Conservation (phyloP, 2,888 invertebrate species). For the Miltochrista miniata region DNA sequence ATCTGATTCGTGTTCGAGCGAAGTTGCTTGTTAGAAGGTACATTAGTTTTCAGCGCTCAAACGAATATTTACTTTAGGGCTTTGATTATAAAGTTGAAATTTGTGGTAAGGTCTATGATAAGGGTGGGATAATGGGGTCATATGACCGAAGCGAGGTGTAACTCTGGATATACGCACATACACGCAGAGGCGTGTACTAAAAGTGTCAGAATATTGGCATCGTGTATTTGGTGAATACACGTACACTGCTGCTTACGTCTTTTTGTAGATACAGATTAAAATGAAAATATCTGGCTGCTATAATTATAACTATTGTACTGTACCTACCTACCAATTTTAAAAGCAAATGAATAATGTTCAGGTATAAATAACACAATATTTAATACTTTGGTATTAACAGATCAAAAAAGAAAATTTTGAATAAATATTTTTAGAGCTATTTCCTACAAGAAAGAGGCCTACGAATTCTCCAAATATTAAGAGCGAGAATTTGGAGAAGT, state of each 20-base stretch:
- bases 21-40: conserved; percentile 50
- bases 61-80: conserved; percentile 48
- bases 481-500: too few species aligned
- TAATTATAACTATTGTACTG: too few species aligned
- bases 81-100: conserved; percentile 51
- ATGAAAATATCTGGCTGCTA: too few species aligned
- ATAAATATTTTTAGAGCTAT: too few species aligned
- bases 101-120: conserved; percentile 41
- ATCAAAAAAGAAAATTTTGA: too few species aligned
- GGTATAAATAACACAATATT: too few species aligned
- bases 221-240: conserved; percentile 50
- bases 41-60: conserved; percentile 45
- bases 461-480: too few species aligned
- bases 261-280: not conserved
- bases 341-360: too few species aligned
- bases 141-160: conserved; percentile 71
- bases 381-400: too few species aligned
- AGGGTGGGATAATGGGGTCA: conserved; percentile 73
- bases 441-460: too few species aligned
- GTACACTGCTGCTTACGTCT: conserved; percentile 43
- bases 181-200: conserved; percentile 62
- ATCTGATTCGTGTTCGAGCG: conserved; percentile 60
- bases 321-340: too few species aligned
- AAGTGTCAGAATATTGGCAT: conserved; percentile 68
- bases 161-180: conserved; percentile 51